phyloP scores from a whole-genome alignment of 2,797 vertebrate species.

The Schizopygopsis pylzovi region DNA sequence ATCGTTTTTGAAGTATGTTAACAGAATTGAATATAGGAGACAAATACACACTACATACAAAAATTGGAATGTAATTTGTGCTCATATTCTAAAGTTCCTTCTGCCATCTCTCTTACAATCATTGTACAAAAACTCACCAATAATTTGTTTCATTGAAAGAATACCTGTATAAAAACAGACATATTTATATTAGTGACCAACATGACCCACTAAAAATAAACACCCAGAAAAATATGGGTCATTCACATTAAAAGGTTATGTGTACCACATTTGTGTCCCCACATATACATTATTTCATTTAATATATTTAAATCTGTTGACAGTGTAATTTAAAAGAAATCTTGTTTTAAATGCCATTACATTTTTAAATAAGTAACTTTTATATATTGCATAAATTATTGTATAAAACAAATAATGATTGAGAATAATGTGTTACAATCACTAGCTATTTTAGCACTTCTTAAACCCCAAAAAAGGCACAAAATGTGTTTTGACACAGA shows the following conservation, averaged over 20 bases:
- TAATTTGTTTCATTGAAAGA: slow-evolving; percentile 77
- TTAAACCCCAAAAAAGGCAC: not conserved
- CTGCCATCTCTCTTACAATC: slow-evolving; percentile 19
- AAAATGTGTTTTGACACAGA: not conserved
- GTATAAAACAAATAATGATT: not conserved
- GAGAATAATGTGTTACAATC: not conserved
- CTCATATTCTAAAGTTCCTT: not conserved
- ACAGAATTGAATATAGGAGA: not conserved
- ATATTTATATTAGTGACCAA: slow-evolving; percentile 53
- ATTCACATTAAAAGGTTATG: not conserved
- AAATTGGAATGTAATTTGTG: not conserved
- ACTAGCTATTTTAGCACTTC: not conserved
- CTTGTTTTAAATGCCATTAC: not conserved
- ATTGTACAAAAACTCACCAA: slow-evolving; percentile 71
- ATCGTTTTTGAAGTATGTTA: not conserved
- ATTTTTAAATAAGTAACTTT: not conserved
- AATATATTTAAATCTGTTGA: not conserved
- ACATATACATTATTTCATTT: not conserved
- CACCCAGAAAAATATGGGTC: not conserved
- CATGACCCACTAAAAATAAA: slow-evolving; percentile 39
- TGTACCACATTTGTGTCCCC: not conserved
- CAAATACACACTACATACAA: not conserved
- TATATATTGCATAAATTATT: too few species aligned
- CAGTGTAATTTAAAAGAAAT: not conserved
- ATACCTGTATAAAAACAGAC: slow-evolving; percentile 65